Evolutionary conservation across 92 coral and sea anemone species (phyloP), one percentile per base, ranked within the genome.

Genomic region (Montipora capitata): DNA sequence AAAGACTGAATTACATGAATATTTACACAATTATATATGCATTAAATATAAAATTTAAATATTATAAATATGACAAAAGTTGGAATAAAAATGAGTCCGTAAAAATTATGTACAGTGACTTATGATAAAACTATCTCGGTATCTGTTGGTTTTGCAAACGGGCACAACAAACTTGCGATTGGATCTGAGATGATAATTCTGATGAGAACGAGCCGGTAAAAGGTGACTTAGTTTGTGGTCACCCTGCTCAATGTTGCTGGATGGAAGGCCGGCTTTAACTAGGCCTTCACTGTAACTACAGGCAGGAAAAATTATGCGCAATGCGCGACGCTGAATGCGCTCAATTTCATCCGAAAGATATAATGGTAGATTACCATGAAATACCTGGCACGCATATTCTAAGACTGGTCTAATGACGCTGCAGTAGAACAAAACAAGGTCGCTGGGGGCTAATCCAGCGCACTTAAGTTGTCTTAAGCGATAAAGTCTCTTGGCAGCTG

Each of bases 301-400:
- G 45, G 12, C 67, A 77, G 82, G 82, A 77, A 77, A 77, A 52
- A 78, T 20, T 8, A 61, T 59, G 3, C 86, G 86, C 49, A 51
- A 49, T 5, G 88, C 81, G 48, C 81, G 88, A 42, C 81, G 81
- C 80, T 84, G 88, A 74, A 84, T 73, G 74, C 75, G 88, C 63
- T 84, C 81, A 59, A 84, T 72, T 74, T 84, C 88, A 73, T 73
- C 80, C 40, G 88, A 84, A 39, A 84, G 88, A 62, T 72, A 73
- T n/a, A 17, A 45, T 35, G 77, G 76, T 17, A 81, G 45, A 64
- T 63, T 44, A 44, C 80, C 0, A 40, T 76, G 80, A n/a, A 76
- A 76, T 12, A 57, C 48, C 8, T 77, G 82, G 20, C 68, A 44
- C 5, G 72, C 72, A 73, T 72, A 72, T 61, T 52, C 86, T 2